These are phyloP conservation scores for Pogonophryne albipinna DNA, from an alignment of 2,797 vertebrate species.

Conservation along the genomic window DNA sequence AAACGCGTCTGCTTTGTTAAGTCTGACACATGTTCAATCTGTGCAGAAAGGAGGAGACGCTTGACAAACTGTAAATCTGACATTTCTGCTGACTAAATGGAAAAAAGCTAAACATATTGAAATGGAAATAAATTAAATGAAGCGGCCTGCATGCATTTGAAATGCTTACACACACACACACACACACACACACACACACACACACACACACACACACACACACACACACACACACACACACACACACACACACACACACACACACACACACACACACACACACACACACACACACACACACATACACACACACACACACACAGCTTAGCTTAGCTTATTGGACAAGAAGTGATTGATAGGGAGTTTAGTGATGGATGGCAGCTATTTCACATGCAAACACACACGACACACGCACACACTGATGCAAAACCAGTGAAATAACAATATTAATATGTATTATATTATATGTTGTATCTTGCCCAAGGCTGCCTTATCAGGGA, in stretches of 20 bases:
- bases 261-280: constrained; percentile 16
- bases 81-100: constrained; percentile 54
- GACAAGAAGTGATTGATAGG: constrained; percentile 71
- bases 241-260: constrained; percentile 18
- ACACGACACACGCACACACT: constrained; percentile 13
- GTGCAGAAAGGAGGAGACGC: constrained; percentile 4
- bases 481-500: constrained; percentile 72
- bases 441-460: constrained; percentile 63
- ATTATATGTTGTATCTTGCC: constrained; percentile 55
- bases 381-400: constrained; percentile 39
- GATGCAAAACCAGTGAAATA: constrained; percentile 54
- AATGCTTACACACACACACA: constrained; percentile 17
- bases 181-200: no score
- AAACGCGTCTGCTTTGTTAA: constrained; percentile 15
- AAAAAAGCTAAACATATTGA: constrained; percentile 37
- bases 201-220: background rate
- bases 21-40: constrained; percentile 32
- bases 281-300: constrained; percentile 26
- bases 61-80: constrained; percentile 44
- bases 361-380: constrained; percentile 63
- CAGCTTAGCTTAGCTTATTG: constrained; percentile 78
- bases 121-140: constrained; percentile 54
- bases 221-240: constrained; percentile 34
- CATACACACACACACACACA: constrained; percentile 36
- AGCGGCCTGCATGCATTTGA: constrained; percentile 11